Evolutionary conservation across 2,797 vertebrate species (phyloP).

Genomic region (Lutjanus argentimaculatus): DNA sequence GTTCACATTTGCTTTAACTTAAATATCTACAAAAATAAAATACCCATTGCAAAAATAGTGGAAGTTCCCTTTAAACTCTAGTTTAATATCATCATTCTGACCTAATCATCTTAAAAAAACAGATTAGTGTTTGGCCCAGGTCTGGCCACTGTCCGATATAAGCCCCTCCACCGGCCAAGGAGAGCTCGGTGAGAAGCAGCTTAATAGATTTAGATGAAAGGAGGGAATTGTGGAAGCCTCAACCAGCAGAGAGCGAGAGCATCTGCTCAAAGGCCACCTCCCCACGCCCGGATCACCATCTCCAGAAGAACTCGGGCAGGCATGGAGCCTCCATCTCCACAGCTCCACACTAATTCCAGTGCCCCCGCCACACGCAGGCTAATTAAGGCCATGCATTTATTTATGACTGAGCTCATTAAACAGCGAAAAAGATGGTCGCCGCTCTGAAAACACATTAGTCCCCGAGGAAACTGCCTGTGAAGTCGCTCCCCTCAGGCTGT

Average conservation of each 20-base stretch:
- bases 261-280: conserved; percentile 91
- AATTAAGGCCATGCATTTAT: conserved; percentile 91
- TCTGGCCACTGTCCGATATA: conserved; percentile 66
- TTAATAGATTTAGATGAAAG: conserved; percentile 88
- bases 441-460: conserved; percentile 83
- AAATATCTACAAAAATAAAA: neutral
- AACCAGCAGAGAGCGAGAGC: conserved; percentile 82
- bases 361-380: conserved; percentile 82
- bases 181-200: conserved; percentile 78
- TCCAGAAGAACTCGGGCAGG: conserved; percentile 83
- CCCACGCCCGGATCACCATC: conserved; percentile 82
- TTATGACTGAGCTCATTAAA: conserved; percentile 88
- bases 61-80: conserved; percentile 9
- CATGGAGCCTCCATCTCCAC: conserved; percentile 79
- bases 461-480: conserved; percentile 82
- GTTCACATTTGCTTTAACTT: neutral
- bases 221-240: conserved; percentile 75
- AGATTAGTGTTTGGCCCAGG: conserved; percentile 60
- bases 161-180: conserved; percentile 66
- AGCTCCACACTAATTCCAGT: conserved; percentile 81
- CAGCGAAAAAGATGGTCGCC: conserved; percentile 80
- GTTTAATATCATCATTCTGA: conserved; percentile 37
- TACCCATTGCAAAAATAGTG: neutral
- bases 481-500: conserved; percentile 78
- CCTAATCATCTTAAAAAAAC: conserved; percentile 45